A percentile compares a stretch with the other conserved stretches of the same genome.
Conservation (phyloP, 2,888 invertebrate species). For the Schizaphis graminum region DNA sequence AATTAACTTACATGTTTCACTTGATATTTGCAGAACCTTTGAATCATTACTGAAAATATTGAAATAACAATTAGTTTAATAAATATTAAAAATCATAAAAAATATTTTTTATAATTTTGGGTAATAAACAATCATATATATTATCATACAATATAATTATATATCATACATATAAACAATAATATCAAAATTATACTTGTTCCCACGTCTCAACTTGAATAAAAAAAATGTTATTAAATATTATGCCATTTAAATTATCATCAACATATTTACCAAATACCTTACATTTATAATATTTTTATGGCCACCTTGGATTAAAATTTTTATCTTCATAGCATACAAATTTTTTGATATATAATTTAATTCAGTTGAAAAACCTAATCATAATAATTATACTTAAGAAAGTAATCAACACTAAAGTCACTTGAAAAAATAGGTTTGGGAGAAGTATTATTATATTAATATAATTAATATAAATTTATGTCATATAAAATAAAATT, state of each 20-base stretch:
- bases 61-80: not conserved
- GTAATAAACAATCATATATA: not conserved
- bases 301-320: conserved; percentile 34
- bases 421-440: conserved; percentile 61
- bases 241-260: not conserved
- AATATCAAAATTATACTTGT: conserved; percentile 34
- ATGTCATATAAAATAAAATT: not conserved
- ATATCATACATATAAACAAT: not conserved
- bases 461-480: not conserved
- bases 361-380: not conserved
- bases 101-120: not conserved
- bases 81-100: not conserved
- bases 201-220: conserved; percentile 25
- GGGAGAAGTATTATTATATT: not conserved
- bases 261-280: not conserved
- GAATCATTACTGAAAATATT: conserved; percentile 59
- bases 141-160: not conserved
- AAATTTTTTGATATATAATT: not conserved
- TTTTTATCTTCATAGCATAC: not conserved
- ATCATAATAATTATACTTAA: conserved; percentile 22
- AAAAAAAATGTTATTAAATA: conserved; percentile 13
- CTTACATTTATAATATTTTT: not conserved
- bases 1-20: conserved; percentile 44
- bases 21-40: conserved; percentile 33
- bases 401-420: conserved; percentile 41